phyloP scores from a whole-genome alignment of 1,140 invertebrate species.

The Ditylenchus dipsaci region DNA sequence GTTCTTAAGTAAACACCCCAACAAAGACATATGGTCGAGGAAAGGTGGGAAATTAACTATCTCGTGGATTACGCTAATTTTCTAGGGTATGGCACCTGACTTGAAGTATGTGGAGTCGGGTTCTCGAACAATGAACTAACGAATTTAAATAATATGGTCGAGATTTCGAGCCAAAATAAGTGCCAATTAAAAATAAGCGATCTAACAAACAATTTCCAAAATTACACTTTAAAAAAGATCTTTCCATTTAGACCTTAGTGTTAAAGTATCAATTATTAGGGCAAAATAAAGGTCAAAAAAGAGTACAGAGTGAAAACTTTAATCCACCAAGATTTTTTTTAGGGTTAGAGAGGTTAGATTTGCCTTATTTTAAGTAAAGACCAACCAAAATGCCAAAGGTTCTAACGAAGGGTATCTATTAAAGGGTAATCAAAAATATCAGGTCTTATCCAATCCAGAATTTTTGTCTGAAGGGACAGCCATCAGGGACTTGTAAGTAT shows the following conservation, averaged over 20 bases:
- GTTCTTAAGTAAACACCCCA: conserved; percentile 83
- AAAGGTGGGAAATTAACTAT: no score
- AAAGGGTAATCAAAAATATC: conserved; percentile 55
- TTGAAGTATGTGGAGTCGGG: conserved; percentile 95
- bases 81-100: conserved; percentile 87
- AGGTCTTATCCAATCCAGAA: conserved; percentile 97
- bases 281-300: no score
- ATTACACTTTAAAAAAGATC: no score
- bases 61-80: no score
- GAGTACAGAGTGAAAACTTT: no score
- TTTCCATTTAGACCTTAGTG: no score
- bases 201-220: no score
- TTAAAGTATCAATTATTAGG: no score
- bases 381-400: conserved; percentile 27
- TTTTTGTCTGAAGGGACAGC: conserved; percentile 97
- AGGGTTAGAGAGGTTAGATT: no score
- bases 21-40: conserved; percentile 95
- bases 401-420: conserved; percentile 1
- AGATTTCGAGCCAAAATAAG: conserved; percentile 76
- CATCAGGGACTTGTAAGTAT: conserved; percentile 65
- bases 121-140: conserved; percentile 76
- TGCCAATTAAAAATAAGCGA: no score
- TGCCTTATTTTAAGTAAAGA: conserved; percentile 87
- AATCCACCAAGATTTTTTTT: no score
- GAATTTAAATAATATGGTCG: conserved; percentile 78